These are phyloP conservation scores for Isurus oxyrinchus DNA, from an alignment of 2,113 vertebrate species.

Conservation along the genomic window DNA sequence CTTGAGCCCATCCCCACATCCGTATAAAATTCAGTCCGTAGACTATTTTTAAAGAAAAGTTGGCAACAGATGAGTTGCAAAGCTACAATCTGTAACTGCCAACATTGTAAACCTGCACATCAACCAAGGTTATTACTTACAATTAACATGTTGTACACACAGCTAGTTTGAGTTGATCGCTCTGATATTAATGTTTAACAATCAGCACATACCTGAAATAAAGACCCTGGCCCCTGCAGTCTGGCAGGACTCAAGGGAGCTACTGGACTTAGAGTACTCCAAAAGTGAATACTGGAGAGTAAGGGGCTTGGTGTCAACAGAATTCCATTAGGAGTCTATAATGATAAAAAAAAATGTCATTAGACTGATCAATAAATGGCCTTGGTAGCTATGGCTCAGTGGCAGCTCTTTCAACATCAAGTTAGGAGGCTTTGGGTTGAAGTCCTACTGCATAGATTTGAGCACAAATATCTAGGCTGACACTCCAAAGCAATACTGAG, in stretches of 20 bases:
- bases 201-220: constrained; percentile 74
- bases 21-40: not conserved
- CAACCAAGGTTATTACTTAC: not conserved
- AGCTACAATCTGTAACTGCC: not conserved
- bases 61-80: not conserved
- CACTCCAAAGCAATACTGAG: not conserved
- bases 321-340: constrained; percentile 81
- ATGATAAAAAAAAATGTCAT: constrained; percentile 41
- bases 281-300: constrained; percentile 89
- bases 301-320: constrained; percentile 86
- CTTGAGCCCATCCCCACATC: not conserved
- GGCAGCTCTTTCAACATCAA: not conserved
- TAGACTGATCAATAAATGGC: not conserved
- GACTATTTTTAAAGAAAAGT: not conserved
- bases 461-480: not conserved
- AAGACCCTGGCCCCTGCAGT: constrained; percentile 81
- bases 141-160: not conserved
- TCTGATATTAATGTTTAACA: not conserved
- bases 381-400: not conserved
- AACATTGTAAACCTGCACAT: not conserved
- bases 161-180: not conserved
- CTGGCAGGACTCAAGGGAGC: constrained; percentile 88
- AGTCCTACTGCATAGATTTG: not conserved
- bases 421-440: not conserved
- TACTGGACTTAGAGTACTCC: constrained; percentile 90